Conservation (phyloP, 1,140 invertebrate species). For the Branchinecta lindahli region DNA sequence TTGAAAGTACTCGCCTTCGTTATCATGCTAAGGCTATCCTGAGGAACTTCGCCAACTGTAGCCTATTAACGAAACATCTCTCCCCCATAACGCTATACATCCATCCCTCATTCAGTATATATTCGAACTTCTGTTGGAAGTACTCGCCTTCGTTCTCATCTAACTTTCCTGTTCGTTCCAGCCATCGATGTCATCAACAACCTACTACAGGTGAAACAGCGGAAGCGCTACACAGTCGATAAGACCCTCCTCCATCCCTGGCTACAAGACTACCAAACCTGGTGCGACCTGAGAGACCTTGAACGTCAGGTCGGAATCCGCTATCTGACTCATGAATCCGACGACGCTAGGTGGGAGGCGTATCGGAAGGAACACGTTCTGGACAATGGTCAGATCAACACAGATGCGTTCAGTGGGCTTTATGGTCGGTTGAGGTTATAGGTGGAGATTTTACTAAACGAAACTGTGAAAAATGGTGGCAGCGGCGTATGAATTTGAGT, state of each 20-base stretch:
- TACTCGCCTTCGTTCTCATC: too few relatives aligned
- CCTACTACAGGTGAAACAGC: slow-evolving; percentile 93
- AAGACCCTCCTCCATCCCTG: slow-evolving; percentile 87
- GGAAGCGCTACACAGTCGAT: slow-evolving; percentile 90
- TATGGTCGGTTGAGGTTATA: background rate
- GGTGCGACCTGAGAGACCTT: slow-evolving; percentile 77
- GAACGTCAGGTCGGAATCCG: slow-evolving; percentile 65
- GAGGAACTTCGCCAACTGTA: too few relatives aligned
- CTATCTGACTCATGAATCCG: slow-evolving; percentile 89
- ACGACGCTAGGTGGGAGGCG: slow-evolving; percentile 74
- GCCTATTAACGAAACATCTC: too few relatives aligned
- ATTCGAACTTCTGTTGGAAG: too few relatives aligned
- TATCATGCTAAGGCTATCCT: too few relatives aligned
- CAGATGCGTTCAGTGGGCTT: slow-evolving; percentile 8
- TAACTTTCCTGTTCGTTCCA: slow-evolving; percentile 36
- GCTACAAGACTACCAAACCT: slow-evolving; percentile 91
- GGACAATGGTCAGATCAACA: slow-evolving; percentile 20
- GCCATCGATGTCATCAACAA: slow-evolving; percentile 97
- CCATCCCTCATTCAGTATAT: too few relatives aligned
- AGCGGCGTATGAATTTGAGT: too few relatives aligned
- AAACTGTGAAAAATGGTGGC: too few relatives aligned
- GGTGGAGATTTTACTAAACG: too few relatives aligned
- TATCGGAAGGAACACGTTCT: slow-evolving; percentile 33
- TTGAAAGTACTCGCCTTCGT: too few relatives aligned
- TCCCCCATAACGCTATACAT: too few relatives aligned